Evolutionary conservation across 2,888 invertebrate genomes (phyloP).

Genomic region (Cheilosia variabilis): DNA sequence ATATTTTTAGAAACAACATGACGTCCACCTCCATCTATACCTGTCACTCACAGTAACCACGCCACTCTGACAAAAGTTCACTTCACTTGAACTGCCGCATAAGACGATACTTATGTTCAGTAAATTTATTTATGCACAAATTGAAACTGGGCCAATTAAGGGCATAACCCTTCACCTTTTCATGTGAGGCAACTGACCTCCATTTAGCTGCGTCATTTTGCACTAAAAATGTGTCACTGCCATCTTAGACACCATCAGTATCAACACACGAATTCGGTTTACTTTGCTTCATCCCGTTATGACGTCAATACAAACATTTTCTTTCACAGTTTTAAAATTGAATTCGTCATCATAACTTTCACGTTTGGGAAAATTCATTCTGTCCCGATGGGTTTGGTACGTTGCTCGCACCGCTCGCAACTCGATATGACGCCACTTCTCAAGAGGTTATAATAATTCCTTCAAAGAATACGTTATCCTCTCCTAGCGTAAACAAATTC

Average conservation of each 20-base stretch:
- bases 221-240: neutral
- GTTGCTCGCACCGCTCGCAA: neutral
- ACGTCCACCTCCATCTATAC: neutral
- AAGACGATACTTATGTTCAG: too few species aligned
- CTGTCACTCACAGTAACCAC: conserved; percentile 9
- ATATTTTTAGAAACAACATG: conserved; percentile 35
- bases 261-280: too few species aligned
- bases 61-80: neutral
- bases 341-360: conserved; percentile 24
- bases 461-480: neutral
- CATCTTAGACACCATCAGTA: too few species aligned
- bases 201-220: conserved; percentile 14
- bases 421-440: conserved; percentile 2
- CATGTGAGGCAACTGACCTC: conserved; percentile 34
- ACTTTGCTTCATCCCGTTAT: too few species aligned
- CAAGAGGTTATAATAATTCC: conserved; percentile 19
- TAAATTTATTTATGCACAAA: neutral
- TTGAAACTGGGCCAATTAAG: conserved; percentile 33
- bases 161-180: conserved; percentile 30
- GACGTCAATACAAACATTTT: too few species aligned
- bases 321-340: conserved; percentile 11
- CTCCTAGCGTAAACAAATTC: neutral
- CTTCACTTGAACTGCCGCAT: neutral
- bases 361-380: neutral
- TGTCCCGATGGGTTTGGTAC: neutral